Conservation (phyloP, 2,797 vertebrate genomes). For the Mycteria americana region DNA sequence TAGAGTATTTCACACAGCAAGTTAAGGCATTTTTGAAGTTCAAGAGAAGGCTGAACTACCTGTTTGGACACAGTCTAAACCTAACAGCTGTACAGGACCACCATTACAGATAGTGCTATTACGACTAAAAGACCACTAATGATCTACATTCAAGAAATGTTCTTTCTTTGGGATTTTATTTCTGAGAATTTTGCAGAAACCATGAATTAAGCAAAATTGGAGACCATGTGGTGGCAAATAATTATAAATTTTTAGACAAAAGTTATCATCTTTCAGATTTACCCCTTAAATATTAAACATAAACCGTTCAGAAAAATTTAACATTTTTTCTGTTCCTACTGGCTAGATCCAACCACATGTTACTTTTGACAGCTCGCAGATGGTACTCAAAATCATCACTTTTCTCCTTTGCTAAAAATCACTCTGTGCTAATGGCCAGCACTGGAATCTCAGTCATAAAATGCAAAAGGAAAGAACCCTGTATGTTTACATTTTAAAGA, state of each 20-base stretch:
- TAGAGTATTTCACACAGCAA: not conserved
- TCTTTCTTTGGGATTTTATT: not conserved
- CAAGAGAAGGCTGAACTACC: not conserved
- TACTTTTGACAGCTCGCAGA: not conserved
- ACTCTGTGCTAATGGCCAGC: not conserved
- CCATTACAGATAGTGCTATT: not conserved
- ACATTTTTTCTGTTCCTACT: not conserved
- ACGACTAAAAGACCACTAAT: not conserved
- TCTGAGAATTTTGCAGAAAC: not conserved
- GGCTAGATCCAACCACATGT: not conserved
- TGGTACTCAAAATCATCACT: not conserved
- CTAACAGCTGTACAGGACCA: not conserved
- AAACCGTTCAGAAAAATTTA: not conserved
- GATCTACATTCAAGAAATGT: not conserved
- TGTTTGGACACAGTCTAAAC: not conserved
- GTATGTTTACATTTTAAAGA: not conserved
- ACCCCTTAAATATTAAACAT: not conserved
- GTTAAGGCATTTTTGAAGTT: not conserved
- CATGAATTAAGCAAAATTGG: not conserved
- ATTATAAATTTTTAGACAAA: not conserved
- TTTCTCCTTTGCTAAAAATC: not conserved
- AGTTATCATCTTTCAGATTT: not conserved
- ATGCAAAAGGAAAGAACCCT: not conserved
- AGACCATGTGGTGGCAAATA: not conserved
- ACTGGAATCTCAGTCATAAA: not conserved